Evolutionary conservation across 1,140 invertebrate species (phyloP), one percentile per base, ranked within the genome.

Genomic region (Leptopilina clavipes): DNA sequence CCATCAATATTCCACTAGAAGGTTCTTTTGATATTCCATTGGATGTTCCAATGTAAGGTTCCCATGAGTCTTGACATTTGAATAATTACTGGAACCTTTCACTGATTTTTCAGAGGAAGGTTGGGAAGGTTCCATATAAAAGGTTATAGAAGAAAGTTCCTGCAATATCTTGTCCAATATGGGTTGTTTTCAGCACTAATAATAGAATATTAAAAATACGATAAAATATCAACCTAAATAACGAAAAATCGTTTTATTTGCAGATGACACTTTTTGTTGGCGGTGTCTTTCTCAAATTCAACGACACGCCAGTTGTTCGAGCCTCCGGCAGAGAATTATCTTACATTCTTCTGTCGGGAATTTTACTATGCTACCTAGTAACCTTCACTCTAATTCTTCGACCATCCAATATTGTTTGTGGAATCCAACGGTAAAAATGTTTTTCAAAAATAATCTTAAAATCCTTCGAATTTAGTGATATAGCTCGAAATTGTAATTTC

Each of bases 321-420:
- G 97, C 97, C 0, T 96, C 96, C 8, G 97, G 97, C 2, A 91
- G 97, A 74, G 97, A 98, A 90, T 91, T 98, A 45, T 96, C 95
- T 77, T 97, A 96, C 86, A 94, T 98, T 3, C 92, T 98, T 52
- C 91, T 98, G n/a, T 93, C 92, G 19, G 97, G 97, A 5, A 96
- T 98, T 80, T 92, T 98, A 59, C 92, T 97, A 87, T 98, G 97
- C 90, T 98, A 97, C 90, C 92, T 94, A 65, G 94, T 98, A 74
- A 97, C 97, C 5, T 97, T 97, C 87, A 92, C 94, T 1, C 91
- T 98, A 11, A 94, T 97, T 5, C 88, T 97, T 11, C 93, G 94
- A 76, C 95, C 95, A 0, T 95, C 93, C 8, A 93, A 96, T 86
- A 86, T 95, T 73, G 93, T 95, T 25, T 96, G 95, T 84, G 93